Evolutionary conservation across 2,888 invertebrate species (phyloP).

Genomic region (Agonopterix arenella): DNA sequence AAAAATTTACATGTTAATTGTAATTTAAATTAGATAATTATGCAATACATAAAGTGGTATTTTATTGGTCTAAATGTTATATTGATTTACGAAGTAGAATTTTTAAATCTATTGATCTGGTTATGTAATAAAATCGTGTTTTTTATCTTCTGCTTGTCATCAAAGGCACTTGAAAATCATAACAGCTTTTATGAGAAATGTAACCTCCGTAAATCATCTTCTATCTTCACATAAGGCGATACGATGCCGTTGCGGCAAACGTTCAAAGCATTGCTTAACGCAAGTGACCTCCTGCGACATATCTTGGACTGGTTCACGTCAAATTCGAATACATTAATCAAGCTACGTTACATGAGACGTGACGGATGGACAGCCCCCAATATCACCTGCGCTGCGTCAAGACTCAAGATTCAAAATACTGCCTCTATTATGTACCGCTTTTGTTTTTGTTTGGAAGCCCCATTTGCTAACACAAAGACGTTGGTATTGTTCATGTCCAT

Average conservation of each 20-base stretch:
- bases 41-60: no score
- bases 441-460: conserved; percentile 57
- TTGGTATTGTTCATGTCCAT: conserved; percentile 49
- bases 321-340: conserved; percentile 54
- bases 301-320: conserved; percentile 36
- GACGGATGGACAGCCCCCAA: conserved; percentile 47
- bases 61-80: no score
- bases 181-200: neutral
- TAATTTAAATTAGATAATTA: no score
- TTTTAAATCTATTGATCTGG: no score
- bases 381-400: conserved; percentile 52
- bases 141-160: neutral
- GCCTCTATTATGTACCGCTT: conserved; percentile 46
- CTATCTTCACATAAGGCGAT: conserved; percentile 1
- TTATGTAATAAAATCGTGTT: no score
- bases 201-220: neutral
- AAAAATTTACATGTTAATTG: no score
- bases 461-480: conserved; percentile 47
- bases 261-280: conserved; percentile 17
- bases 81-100: no score
- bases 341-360: conserved; percentile 27
- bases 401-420: conserved; percentile 32
- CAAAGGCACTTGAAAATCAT: neutral
- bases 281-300: conserved; percentile 31
- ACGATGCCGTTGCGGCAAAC: conserved; percentile 1